Evolutionary conservation across 2,113 vertebrate species (phyloP).

Genomic region (Cercopithecus mona): DNA sequence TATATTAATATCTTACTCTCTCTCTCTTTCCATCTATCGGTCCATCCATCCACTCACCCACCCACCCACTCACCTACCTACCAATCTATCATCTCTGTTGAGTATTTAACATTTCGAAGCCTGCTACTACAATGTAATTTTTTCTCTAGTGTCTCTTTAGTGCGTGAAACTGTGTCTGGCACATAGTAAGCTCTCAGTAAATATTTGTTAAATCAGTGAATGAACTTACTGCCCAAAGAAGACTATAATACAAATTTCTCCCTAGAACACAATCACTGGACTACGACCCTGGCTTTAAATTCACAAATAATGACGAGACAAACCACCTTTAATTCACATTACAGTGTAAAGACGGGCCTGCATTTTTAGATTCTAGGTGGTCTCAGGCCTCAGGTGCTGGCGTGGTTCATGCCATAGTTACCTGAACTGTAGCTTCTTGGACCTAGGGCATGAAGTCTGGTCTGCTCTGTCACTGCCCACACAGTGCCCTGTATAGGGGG

Average conservation of each 20-base stretch:
- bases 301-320: background rate
- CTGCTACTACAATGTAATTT: background rate
- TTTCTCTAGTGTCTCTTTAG: background rate
- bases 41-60: background rate
- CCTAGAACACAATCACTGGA: background rate
- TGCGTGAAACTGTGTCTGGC: background rate
- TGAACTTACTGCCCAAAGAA: background rate
- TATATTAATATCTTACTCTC: background rate
- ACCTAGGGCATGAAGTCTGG: background rate
- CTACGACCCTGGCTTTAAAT: conserved; percentile 5
- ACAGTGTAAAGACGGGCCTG: background rate
- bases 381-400: background rate
- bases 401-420: background rate
- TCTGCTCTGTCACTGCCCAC: background rate
- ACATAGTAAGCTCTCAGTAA: background rate
- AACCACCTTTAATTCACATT: background rate
- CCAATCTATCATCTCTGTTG: background rate
- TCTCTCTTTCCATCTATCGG: background rate
- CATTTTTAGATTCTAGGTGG: background rate
- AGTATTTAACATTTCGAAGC: background rate
- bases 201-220: background rate
- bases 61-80: too few species aligned
- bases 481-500: background rate
- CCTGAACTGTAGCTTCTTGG: background rate
- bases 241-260: background rate